Conservation (phyloP, 2,888 invertebrate species). For the Hydroisotoma schaefferi region DNA sequence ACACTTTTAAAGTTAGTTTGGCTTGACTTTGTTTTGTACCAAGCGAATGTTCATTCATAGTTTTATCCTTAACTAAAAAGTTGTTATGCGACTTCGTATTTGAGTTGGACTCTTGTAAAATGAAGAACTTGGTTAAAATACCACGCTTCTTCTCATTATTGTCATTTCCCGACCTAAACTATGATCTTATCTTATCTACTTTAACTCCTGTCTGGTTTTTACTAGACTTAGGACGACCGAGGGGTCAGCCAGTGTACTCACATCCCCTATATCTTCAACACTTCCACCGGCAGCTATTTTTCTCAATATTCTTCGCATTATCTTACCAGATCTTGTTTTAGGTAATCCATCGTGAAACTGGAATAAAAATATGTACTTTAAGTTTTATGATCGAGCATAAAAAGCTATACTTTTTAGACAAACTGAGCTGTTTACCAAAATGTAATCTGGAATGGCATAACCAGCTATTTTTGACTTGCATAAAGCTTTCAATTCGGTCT, state of each 20-base stretch:
- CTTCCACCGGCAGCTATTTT: constrained; percentile 52
- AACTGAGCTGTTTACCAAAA: constrained; percentile 51
- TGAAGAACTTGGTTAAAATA: too few relatives aligned
- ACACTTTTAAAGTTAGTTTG: too few relatives aligned
- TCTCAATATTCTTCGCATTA: constrained; percentile 56
- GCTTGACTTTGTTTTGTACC: too few relatives aligned
- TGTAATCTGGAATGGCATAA: constrained; percentile 56
- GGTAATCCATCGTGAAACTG: constrained; percentile 50
- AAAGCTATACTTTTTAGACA: too few relatives aligned
- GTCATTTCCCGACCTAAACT: too few relatives aligned
- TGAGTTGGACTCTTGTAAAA: too few relatives aligned
- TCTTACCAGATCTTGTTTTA: constrained; percentile 57
- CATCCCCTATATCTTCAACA: constrained; percentile 56
- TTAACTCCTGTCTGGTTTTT: constrained; percentile 17
- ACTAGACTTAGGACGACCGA: constrained; percentile 52
- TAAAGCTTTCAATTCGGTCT: constrained; percentile 49
- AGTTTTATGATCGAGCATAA: too few relatives aligned
- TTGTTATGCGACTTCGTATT: too few relatives aligned
- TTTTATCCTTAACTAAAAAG: too few relatives aligned
- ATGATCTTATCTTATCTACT: constrained; percentile 1
- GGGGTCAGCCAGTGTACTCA: constrained; percentile 58
- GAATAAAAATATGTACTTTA: too few relatives aligned
- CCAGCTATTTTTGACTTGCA: constrained; percentile 53
- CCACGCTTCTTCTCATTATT: too few relatives aligned
- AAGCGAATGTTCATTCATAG: too few relatives aligned